Evolutionary conservation across 2,797 vertebrate genomes (phyloP).

Genomic region (Enteromius viviparus): DNA sequence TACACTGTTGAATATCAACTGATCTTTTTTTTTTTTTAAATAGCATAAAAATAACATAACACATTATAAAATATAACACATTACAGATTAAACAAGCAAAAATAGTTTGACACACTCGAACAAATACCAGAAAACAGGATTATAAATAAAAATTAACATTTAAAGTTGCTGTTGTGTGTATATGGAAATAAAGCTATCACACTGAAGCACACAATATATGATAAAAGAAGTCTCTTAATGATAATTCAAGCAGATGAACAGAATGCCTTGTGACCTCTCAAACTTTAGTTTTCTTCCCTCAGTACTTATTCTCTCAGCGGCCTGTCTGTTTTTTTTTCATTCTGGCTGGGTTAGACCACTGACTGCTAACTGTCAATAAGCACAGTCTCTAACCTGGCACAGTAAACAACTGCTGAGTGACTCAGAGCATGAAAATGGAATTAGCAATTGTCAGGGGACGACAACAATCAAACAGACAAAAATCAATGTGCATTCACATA

Average conservation of each 20-base stretch:
- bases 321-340: not conserved
- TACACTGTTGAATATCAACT: not conserved
- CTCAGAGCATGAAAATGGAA: conserved; percentile 35
- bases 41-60: too few relatives aligned
- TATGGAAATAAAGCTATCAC: too few relatives aligned
- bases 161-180: not conserved
- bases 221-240: not conserved
- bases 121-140: not conserved
- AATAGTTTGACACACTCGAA: not conserved
- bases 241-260: not conserved
- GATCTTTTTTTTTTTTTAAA: not conserved
- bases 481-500: conserved; percentile 38
- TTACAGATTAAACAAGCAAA: not conserved
- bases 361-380: conserved; percentile 24
- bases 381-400: conserved; percentile 11
- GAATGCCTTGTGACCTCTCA: not conserved
- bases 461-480: conserved; percentile 20
- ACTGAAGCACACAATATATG: not conserved
- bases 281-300: not conserved
- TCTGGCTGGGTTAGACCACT: conserved; percentile 9
- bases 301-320: not conserved
- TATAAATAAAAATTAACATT: not conserved
- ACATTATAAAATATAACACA: not conserved
- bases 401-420: conserved; percentile 29
- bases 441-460: conserved; percentile 13